Evolutionary conservation across 2,888 invertebrate species (phyloP).

Genomic region (Hipparchia sbordonii): DNA sequence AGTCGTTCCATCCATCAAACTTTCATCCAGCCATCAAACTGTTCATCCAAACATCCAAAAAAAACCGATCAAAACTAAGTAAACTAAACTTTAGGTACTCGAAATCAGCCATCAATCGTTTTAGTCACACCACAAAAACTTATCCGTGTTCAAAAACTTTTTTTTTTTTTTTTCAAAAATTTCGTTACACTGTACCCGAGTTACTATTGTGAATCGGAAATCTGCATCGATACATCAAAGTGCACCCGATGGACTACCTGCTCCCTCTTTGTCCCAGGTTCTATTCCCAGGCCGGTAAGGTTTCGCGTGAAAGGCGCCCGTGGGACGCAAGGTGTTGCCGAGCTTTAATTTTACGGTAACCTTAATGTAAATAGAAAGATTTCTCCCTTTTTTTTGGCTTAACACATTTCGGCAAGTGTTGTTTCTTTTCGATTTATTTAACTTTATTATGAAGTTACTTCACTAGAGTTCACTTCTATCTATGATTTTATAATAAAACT

Average conservation of each 20-base stretch:
- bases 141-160: too few species aligned
- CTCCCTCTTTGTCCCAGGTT: constrained; percentile 46
- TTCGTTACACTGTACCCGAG: not conserved
- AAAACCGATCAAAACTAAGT: too few species aligned
- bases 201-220: constrained; percentile 22
- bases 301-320: constrained; percentile 41
- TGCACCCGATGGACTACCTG: constrained; percentile 46
- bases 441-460: too few species aligned
- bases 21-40: too few species aligned
- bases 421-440: not conserved
- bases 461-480: too few species aligned
- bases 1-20: too few species aligned
- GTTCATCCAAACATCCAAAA: too few species aligned
- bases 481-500: too few species aligned
- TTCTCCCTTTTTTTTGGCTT: not conserved
- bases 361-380: constrained; percentile 27
- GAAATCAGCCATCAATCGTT: not conserved
- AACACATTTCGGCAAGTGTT: constrained; percentile 6
- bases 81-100: too few species aligned
- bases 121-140: not conserved
- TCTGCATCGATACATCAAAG: constrained; percentile 29
- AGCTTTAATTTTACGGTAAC: constrained; percentile 19
- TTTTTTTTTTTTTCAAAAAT: not conserved
- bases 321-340: constrained; percentile 53
- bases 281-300: constrained; percentile 45